A percentile compares a stretch with the other conserved stretches of the same genome.
These are phyloP conservation scores for Amphibalanus amphitrite DNA, from an alignment of 1,140 invertebrate species.

Conservation along the genomic window DNA sequence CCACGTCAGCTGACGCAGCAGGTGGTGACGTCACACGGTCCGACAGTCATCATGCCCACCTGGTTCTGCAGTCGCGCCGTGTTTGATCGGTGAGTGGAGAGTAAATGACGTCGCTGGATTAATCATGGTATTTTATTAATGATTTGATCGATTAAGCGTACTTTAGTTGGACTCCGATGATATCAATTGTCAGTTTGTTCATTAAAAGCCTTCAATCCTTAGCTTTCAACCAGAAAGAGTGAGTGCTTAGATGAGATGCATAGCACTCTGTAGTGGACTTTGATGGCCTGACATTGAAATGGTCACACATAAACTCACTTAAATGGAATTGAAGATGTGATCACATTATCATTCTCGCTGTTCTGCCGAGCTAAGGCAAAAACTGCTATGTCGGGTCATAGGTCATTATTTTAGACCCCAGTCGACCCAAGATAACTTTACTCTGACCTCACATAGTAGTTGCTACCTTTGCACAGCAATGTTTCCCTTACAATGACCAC, in stretches of 20 bases:
- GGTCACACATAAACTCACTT: too few species aligned
- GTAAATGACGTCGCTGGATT: not conserved
- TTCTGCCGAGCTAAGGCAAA: too few species aligned
- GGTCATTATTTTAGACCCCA: too few species aligned
- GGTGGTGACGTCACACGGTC: constrained; percentile 56
- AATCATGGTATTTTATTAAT: not conserved
- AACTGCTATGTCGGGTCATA: too few species aligned
- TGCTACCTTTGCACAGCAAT: too few species aligned
- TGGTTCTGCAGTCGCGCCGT: constrained; percentile 53
- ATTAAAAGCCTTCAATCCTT: too few species aligned
- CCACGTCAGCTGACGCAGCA: constrained; percentile 39
- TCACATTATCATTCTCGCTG: constrained; percentile 1
- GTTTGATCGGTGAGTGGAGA: constrained; percentile 32
- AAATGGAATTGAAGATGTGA: too few species aligned
- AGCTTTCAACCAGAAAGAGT: too few species aligned
- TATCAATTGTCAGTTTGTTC: too few species aligned
- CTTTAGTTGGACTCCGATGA: too few species aligned
- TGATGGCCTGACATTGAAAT: too few species aligned
- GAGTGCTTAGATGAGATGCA: not conserved
- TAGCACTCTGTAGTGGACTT: not conserved
- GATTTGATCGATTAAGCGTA: not conserved
- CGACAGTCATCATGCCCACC: constrained; percentile 60
- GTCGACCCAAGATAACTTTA: not conserved
- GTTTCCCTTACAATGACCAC: not conserved
- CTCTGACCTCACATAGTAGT: too few species aligned